Base-by-base conservation (phyloP, 2,113 vertebrate species). In the Cyrtonyx montezumae region DNA sequence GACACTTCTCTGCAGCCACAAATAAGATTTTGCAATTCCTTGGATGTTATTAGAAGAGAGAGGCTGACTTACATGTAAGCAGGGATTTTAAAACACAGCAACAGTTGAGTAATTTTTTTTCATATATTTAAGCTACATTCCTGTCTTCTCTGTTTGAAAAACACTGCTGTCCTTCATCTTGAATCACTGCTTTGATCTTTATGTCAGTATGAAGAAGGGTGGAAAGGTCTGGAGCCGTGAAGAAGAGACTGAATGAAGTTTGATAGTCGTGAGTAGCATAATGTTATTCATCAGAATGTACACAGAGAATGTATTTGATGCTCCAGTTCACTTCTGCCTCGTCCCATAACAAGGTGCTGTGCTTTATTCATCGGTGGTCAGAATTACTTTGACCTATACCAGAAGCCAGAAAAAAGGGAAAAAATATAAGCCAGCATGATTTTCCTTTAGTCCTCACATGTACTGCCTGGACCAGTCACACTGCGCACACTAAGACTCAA, bases 141-240 rank as follows among this genome's bases (percentile, higher is more conserved):
- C 25, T 61, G 13, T 73, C 71, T 76, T 78, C 45, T 84, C 23
- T 55, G 45, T 40, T 36, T 25, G 34, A 36, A 36, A 26, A 25
- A 36, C 49, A 20, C 3, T 12, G 15, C 43, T 19, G 25, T 69
- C 20, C 55, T 83, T 58, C 49, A 2, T n/a, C 59, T 62, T 45
- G 34, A 67, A 32, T 37, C 73, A 23, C 19, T 86, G 36, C 62
- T 87, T 51, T 65, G 53, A 49, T 65, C 22, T 14, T 90, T 79
- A 25, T 18, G 25, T 65, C 49, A 73, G 53, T n/a, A 25, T 25
- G 71, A 59, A 91, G 78, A 1, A 8, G 53, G 30, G 49, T 67
- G 49, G 68, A 82, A 1, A 4, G 56, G 71, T 66, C 46, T 0
- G 0, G 82, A 49, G 48, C 65, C 0, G 0, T 6, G 48, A 68